These are phyloP conservation scores for Carollia perspicillata DNA, from an alignment of 2,113 vertebrate genomes.

Conservation along the genomic window DNA sequence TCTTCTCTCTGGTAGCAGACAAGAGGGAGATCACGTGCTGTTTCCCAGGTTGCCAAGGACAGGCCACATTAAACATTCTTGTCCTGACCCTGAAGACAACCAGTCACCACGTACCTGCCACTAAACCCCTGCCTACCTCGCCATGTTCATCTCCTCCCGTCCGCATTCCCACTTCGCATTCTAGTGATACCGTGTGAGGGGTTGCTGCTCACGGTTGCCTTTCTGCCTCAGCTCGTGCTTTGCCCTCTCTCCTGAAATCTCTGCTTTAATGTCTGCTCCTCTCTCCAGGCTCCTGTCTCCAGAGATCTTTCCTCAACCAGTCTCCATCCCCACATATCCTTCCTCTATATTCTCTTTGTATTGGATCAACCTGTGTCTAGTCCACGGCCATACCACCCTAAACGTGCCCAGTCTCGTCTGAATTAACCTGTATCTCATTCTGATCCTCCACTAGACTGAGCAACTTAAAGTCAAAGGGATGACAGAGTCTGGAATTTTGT, in stretches of 20 bases:
- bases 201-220: not conserved
- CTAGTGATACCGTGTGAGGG: not conserved
- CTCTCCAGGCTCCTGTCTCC: not conserved
- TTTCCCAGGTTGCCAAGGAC: not conserved
- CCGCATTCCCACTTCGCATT: not conserved
- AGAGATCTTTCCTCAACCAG: not conserved
- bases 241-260: not conserved
- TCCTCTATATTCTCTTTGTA: not conserved
- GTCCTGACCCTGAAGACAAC: not conserved
- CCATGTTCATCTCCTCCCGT: rapidly evolving
- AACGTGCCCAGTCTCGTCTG: not conserved
- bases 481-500: not conserved
- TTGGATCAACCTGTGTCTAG: not conserved
- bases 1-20: not conserved
- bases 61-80: not conserved
- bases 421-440: not conserved
- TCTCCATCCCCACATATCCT: not conserved
- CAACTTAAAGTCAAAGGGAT: not conserved
- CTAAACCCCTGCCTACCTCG: not conserved
- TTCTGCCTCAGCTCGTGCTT: not conserved
- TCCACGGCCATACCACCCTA: no score
- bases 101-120: not conserved
- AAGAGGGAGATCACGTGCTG: not conserved
- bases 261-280: not conserved
- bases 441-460: not conserved